Base-by-base conservation (phyloP, 2,888 invertebrate genomes). In the Pterostichus madidus region DNA sequence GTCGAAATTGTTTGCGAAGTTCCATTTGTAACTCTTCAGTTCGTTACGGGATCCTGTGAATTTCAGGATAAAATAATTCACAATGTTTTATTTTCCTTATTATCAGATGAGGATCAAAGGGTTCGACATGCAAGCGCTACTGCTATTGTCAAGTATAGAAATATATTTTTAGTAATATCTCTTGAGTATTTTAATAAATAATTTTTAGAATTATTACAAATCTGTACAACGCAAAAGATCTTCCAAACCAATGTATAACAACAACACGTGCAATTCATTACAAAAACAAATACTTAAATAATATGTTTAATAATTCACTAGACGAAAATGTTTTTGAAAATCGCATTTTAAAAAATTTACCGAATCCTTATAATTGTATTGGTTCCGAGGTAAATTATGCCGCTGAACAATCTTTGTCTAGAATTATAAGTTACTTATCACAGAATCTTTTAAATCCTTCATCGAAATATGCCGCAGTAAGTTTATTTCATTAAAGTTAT, bases 41-140 rank as follows among this genome's bases (percentile, higher is more conserved):
- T 93, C 86, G 87, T 93, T 44, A 92, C 91, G 76, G 89, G 89
- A 5, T 89, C 87, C 75, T 88, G 87, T 61, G 87, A 90, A 87
- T 93, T 92, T 87, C 94, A 95, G 90, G 91, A 92, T 84, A 91
- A 91, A 85, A 90, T 94, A 39, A 86, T 94, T 61, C 87, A 90
- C 82, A 90, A 93, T 84, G 92, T 95, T 0, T 89, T 97, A 7
- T 90, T 94, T 15, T 90, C 92, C 10, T 89, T 96, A 84, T 89
- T 97, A 0, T 92, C 92, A 5, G 96, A 96, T 88, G 94, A 94
- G 84, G 97, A 97, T 88, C 93, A 93, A 80, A 91, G 96, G 88
- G 96, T 97, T 0, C 91, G 97, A 83, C 92, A 92, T 83, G 94
- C 96, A 0, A 93, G 96, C 0, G 92, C 95, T 0, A 91, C 91